phyloP scores from a whole-genome alignment of 1,140 invertebrate genomes.

The Agraylea sexmaculata region DNA sequence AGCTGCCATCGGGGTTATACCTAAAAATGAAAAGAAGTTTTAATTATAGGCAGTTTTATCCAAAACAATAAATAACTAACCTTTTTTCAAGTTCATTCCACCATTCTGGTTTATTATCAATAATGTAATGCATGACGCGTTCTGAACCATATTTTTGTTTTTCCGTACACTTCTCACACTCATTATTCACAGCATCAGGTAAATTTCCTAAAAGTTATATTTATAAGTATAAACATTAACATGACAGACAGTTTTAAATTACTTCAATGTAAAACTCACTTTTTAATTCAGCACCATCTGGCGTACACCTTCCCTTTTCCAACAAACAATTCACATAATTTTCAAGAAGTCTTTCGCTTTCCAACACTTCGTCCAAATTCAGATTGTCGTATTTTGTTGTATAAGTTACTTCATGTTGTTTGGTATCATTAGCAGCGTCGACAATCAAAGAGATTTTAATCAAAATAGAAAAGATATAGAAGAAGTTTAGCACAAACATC shows the following conservation, averaged over 20 bases:
- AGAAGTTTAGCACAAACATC: no score
- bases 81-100: slow-evolving; percentile 41
- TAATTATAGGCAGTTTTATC: not conserved
- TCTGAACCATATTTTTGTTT: slow-evolving; percentile 38
- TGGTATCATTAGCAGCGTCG: no score
- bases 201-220: slow-evolving; percentile 24
- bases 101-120: slow-evolving; percentile 38
- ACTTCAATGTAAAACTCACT: no score
- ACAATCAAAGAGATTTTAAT: no score
- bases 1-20: slow-evolving; percentile 9
- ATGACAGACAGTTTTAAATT: no score
- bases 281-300: slow-evolving; percentile 59
- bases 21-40: not conserved
- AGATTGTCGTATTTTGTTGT: slow-evolving; percentile 62
- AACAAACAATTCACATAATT: slow-evolving; percentile 58
- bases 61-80: slow-evolving; percentile 23
- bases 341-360: slow-evolving; percentile 50
- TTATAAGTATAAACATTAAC: no score
- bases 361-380: slow-evolving; percentile 53
- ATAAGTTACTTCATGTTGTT: slow-evolving; percentile 43
- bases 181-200: slow-evolving; percentile 44
- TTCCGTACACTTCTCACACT: slow-evolving; percentile 43
- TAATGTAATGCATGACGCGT: slow-evolving; percentile 36
- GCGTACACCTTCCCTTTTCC: slow-evolving; percentile 52
- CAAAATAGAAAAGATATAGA: no score